Evolutionary conservation across 2,113 vertebrate species (phyloP), one percentile per base, ranked within the genome.

Genomic region (Pelusios castaneus): DNA sequence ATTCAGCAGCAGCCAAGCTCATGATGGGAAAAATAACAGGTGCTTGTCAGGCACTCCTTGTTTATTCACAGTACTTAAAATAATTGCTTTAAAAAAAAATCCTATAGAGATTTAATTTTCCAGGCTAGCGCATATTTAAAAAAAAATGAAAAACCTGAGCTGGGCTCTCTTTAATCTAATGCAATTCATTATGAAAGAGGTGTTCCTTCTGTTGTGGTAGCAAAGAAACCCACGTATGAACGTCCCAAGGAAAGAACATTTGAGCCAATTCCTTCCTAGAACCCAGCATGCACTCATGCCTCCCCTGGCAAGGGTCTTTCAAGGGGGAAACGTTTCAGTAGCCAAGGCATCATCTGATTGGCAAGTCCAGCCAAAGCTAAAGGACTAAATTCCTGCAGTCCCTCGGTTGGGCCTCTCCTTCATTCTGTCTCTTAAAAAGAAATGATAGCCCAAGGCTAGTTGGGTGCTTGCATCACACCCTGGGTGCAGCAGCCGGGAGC

Each of bases 31-130:
- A 97, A 97, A 97, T 97, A 97, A 88, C 96, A 97, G 96, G 97
- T 96, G 94, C 96, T 96, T 96, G 93, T 95, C 93, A 95, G 94
- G 80, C 95, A 89, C 94, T 96, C 95, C 93, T 93, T 96, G 95
- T 95, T 97, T 97, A 93, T 96, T 97, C 96, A 92, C 92, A 87
- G 97, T 80, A 88, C 95, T 97, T 97, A 97, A 97, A 97, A 97
- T 96, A 97, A 97, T 97, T 93, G 93, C 96, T 95, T 21, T 10
- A 92, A 95, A 87, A 95, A n/a, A 94, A 96, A 82, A 38, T 91
- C 78, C 19, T 2, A 47, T 83, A 63, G 91, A 89, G 95, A 96
- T 96, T 96, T 95, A 94, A 92, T 97, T 97, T 96, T 96, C 95
- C 94, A 54, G 96, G 88, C 75, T 94, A 75, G 78, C 82, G 83